Base-by-base conservation (phyloP, 2,888 invertebrate species). In the Hyles lineata region DNA sequence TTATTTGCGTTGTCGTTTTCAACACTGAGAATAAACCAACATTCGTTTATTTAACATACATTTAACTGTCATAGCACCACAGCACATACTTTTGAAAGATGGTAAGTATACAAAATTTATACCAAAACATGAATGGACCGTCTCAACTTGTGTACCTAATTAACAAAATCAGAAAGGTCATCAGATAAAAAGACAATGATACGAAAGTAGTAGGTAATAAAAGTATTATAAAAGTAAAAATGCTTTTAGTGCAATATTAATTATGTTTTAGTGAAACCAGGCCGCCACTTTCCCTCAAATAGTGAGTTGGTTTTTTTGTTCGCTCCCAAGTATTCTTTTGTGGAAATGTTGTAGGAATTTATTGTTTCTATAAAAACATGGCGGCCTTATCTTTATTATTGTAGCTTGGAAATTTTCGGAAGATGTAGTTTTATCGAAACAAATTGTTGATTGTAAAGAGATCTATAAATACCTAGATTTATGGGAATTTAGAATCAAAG, bases 211-310 rank as follows among this genome's bases (percentile, higher is more conserved):
- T 67, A 43, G 17, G 17, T 67, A 43, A 50, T 15, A 43, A 67
- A 67, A 67, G 23, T 43, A 43, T 35, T 50, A 67, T 50, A 43
- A 43, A n/a, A 63, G 23, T 73, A 25, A 74, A 72, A 72, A 63
- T 70, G 35, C 60, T 72, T 62, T 67, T 43, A 67, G 35, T 43
- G 21, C 43, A 69, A 60, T 55, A 55, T 69, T 72, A 69, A 59
- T 71, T 25, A 72, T 15, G 25, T n/a, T 58, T 63, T 69, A 15
- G 50, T 17, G 23, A 67, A 67, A 67, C 23, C 23, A 43, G 67
- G 43, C 17, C 60, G 25, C 5, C 50, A 50, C 67, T 67, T 67
- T 67, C 67, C 50, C 63, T 15, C 67, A 50, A 50, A 67, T 17
- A 3, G 21, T 19, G 15, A 32, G 29, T 23, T 67, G 11, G 35